Percentiles rank a stretch among this genome's conserved stretches.
Evolutionary conservation across 2,888 invertebrate genomes (phyloP).

Genomic region (Tubulanus polymorphus): DNA sequence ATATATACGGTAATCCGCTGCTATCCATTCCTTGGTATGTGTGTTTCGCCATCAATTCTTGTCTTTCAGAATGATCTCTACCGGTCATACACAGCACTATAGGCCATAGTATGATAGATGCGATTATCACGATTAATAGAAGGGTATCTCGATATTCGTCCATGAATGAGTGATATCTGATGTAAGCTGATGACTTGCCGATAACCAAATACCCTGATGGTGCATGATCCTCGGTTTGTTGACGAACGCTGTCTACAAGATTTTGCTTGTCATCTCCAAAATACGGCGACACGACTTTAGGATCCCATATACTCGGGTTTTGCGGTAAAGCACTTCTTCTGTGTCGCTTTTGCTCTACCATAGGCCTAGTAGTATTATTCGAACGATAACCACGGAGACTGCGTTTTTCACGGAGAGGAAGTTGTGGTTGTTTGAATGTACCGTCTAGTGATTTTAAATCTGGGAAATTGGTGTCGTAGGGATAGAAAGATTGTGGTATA

Average conservation of each 20-base stretch:
- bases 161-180: conserved; percentile 1
- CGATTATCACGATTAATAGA: not conserved
- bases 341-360: not conserved
- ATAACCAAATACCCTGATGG: not conserved
- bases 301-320: not conserved
- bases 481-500: not conserved
- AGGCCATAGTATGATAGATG: not conserved
- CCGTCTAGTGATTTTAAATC: not conserved
- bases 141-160: not conserved
- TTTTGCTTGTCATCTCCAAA: not conserved
- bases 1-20: not conserved
- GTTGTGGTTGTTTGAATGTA: not conserved
- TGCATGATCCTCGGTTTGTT: not conserved
- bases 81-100: not conserved
- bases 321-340: not conserved
- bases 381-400: not conserved
- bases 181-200: not conserved
- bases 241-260: not conserved
- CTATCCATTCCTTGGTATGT: conserved; percentile 2
- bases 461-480: conserved; percentile 1
- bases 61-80: conserved; percentile 1
- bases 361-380: not conserved
- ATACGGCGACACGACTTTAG: conserved; percentile 1
- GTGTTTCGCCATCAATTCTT: conserved; percentile 2
- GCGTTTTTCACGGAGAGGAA: not conserved